These are phyloP conservation scores for Misgurnus mizolepis DNA, from an alignment of 2,113 vertebrate species.

Conservation along the genomic window DNA sequence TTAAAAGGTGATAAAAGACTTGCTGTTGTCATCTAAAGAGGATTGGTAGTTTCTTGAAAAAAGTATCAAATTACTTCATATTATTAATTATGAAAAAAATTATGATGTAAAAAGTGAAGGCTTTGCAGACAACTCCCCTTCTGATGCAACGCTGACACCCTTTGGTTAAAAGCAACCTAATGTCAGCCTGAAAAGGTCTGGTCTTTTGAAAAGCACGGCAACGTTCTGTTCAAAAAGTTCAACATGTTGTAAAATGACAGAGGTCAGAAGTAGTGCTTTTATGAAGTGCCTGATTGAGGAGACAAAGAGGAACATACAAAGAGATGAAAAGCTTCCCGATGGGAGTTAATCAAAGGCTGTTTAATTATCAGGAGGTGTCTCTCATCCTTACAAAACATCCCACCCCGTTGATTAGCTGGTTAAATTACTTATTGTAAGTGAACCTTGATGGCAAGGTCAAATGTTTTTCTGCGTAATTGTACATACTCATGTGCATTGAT, in stretches of 20 bases:
- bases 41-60: too few relatives aligned
- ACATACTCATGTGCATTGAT: neutral
- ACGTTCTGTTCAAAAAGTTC: neutral
- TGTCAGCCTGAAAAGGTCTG: neutral
- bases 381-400: slow-evolving; percentile 40
- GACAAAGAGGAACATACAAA: neutral
- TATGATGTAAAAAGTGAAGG: too few relatives aligned
- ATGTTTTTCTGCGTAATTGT: slow-evolving; percentile 45
- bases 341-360: slow-evolving; percentile 58
- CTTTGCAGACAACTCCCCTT: too few relatives aligned
- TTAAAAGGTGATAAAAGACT: neutral
- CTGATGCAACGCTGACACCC: too few relatives aligned
- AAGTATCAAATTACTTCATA: too few relatives aligned
- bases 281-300: slow-evolving; percentile 4
- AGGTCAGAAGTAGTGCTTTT: neutral
- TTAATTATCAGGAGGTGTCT: slow-evolving; percentile 63
- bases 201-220: neutral
- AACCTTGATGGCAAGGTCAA: slow-evolving; percentile 59
- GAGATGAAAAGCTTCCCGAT: slow-evolving; percentile 39
- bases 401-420: slow-evolving; percentile 55
- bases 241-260: neutral
- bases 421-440: slow-evolving; percentile 50
- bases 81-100: too few relatives aligned
- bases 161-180: neutral
- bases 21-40: too few relatives aligned